Evolutionary conservation across 2,797 vertebrate species (phyloP).

Genomic region (Falco berigora): DNA sequence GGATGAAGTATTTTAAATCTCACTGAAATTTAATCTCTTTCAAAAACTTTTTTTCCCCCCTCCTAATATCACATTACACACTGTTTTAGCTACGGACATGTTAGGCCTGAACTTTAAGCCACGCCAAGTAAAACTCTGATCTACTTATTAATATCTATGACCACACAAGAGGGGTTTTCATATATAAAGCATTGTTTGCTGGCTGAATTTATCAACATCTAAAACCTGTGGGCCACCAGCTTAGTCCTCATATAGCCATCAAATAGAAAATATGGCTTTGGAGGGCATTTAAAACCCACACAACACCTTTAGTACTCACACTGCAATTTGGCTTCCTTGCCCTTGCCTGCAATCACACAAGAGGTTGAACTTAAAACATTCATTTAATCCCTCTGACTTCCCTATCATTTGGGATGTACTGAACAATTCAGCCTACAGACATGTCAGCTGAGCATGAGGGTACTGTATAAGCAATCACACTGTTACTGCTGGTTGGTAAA

Average conservation of each 20-base stretch:
- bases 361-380: neutral
- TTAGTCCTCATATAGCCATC: neutral
- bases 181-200: neutral
- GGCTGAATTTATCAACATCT: neutral
- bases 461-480: neutral
- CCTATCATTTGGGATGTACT: neutral
- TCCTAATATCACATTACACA: neutral
- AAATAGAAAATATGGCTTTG: neutral
- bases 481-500: neutral
- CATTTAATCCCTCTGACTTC: neutral
- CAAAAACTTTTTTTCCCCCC: rapidly evolving
- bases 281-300: neutral
- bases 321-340: neutral
- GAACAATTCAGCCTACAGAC: neutral
- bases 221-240: neutral
- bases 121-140: neutral
- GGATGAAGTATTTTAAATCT: neutral
- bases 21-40: neutral
- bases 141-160: neutral
- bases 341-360: neutral
- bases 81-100: neutral
- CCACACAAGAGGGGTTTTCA: neutral
- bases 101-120: neutral
- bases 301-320: neutral
- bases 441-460: neutral